phyloP scores from a whole-genome alignment of 2,113 vertebrate species.

The Leucopsar rothschildi region DNA sequence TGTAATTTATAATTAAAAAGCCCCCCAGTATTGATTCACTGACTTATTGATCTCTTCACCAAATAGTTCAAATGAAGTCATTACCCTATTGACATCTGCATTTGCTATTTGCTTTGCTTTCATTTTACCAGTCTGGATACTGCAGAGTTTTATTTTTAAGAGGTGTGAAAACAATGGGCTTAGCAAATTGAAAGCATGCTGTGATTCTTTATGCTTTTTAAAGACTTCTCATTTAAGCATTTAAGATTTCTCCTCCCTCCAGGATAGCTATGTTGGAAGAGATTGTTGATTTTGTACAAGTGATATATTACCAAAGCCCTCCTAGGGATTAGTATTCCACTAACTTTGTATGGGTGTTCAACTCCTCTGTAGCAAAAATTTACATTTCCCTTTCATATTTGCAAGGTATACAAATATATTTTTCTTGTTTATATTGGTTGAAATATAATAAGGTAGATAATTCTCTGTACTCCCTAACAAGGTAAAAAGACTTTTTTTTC shows the following conservation, averaged over 20 bases:
- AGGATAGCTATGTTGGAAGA: neutral
- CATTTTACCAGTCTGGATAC: neutral
- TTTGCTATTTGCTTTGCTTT: conserved; percentile 1
- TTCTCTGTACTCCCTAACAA: neutral
- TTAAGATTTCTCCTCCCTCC: neutral
- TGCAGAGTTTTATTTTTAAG: neutral
- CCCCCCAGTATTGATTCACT: neutral
- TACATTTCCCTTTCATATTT: neutral
- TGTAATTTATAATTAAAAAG: conserved; percentile 15
- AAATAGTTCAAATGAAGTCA: conserved; percentile 29
- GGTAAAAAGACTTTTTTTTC: neutral
- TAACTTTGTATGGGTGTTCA: neutral
- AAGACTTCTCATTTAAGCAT: neutral
- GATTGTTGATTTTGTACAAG: neutral
- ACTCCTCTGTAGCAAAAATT: neutral
- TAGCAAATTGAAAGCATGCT: neutral
- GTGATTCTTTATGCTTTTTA: neutral
- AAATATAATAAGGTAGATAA: neutral
- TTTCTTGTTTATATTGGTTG: neutral
- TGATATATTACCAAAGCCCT: neutral
- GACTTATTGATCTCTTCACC: neutral
- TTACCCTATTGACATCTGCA: neutral
- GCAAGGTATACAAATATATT: neutral
- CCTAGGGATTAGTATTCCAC: neutral
- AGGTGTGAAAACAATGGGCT: neutral